Evolutionary conservation across 2,797 vertebrate genomes (phyloP), one percentile per base, ranked within the genome.

Genomic region (Champsocephalus esox): DNA sequence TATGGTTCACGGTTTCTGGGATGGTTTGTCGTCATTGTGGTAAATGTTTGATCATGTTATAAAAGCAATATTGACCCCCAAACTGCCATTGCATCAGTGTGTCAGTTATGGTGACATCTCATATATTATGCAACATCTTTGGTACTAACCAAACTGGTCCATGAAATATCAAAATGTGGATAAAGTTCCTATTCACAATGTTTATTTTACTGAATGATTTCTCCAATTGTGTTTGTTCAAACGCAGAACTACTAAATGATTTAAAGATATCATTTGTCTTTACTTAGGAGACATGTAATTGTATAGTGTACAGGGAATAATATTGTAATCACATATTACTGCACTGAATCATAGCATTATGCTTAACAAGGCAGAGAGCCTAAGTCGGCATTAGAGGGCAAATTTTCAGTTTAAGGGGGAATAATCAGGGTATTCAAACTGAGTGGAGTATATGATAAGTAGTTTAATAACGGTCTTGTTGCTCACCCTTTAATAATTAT

Each of bases 361-460:
- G 9, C n/a, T 62, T 74, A 71, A 79, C 58, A 57, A 77, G 54
- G 57, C 57, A 68, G 59, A 59, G 45, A 46, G 51, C 24, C 24
- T 19, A 52, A 67, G 10, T 11, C 16, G 50, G 64, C 9, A 21
- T 73, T 28, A 51, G 17, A 12, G 21, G 52, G 43, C n/a, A 38
- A 38, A 64, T 75, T 9, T 9, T 11, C 17, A 61, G 73, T 76
- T 60, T 34, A 50, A 43, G 44, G 32, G 16, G 0, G 77, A 48
- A 81, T 79, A 86, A 84, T 86, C 52, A 24, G 59, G 45, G 38
- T 58, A 9, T 76, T 86, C 8, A 79, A 50, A 60, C 4, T 10
- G 41, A 68, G 24, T 13, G 32, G 44, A 70, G 38, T 21, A 62
- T 50, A 55, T 72, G 69, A 85, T 86, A 76, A 83, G 51, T 44